Base-by-base conservation (phyloP, 2,113 vertebrate genomes). In the Amia ocellicauda region DNA sequence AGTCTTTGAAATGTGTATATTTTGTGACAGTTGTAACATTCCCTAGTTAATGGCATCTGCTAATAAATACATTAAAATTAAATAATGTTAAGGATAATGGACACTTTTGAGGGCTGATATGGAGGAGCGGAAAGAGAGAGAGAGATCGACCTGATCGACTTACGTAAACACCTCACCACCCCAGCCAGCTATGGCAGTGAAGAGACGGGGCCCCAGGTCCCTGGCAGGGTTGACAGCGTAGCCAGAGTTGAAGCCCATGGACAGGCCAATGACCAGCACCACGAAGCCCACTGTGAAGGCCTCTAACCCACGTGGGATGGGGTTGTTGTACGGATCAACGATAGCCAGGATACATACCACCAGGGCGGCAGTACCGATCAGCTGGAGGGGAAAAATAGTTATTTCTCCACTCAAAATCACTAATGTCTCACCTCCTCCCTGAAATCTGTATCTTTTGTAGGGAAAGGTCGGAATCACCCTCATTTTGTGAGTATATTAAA, bases 161-260 rank as follows among this genome's bases (percentile, higher is more conserved):
- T 86, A 99, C 97, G 77, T 91, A 80, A 98, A 99, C 58, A 98
- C 97, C 1, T 88, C 80, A 0, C 41, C 0, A 9, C 97, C 97
- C 94, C 94, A 99, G 28, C 97, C 97, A 8, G 96, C 93, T 0
- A 99, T 69, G 20, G 96, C 76, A 0, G 97, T 96, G 78, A 99
- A 98, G 64, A 98, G 79, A 36, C 96, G 95, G 58, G 97, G 97
- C 2, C 97, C 96, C 0, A 99, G 83, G 77, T 99, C 97, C 77
- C 97, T 91, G 68, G 97, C 97, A 7, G 97, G 97, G 74, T 99
- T 99, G 62, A 99, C 94, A 0, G 97, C 96, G 0, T 99, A 99
- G 51, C 97, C 97, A 1, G 94, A 97, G 79, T 99, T 99, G 78
- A 98, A 97, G 71, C 96, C 97, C 97, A 99, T 99, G 11, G 97